Percentiles rank a stretch among this genome's conserved stretches.
phyloP scores from a whole-genome alignment of 2,888 invertebrate genomes.

The Suillia variegata region DNA sequence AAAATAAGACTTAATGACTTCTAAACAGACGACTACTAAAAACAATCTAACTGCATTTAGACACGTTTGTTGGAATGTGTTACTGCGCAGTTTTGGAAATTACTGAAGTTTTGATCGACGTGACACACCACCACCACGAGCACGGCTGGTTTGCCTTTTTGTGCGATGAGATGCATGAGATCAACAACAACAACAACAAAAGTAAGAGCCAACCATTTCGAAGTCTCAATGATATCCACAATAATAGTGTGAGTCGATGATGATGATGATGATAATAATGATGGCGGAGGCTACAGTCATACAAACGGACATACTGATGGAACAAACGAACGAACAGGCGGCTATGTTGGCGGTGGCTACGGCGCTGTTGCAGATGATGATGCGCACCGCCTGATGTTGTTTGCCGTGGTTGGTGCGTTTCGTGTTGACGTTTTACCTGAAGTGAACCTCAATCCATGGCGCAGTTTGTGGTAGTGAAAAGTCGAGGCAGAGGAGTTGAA shows the following conservation, averaged over 20 bases:
- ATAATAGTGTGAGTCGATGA: too few species aligned
- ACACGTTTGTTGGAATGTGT: too few species aligned
- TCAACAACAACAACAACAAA: background rate
- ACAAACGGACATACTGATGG: background rate
- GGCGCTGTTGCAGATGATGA: background rate
- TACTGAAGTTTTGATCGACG: too few species aligned
- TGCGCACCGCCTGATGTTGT: background rate
- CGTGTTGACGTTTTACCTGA: background rate
- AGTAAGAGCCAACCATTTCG: background rate
- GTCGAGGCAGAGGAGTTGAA: background rate
- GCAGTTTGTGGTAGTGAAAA: background rate
- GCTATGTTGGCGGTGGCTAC: background rate
- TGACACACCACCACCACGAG: too few species aligned
- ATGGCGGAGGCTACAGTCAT: background rate
- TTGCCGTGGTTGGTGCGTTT: background rate
- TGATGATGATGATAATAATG: background rate
- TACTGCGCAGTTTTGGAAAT: too few species aligned
- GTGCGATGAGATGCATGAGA: background rate
- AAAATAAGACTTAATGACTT: too few species aligned
- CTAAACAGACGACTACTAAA: too few species aligned
- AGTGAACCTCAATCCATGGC: background rate
- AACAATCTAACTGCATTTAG: too few species aligned
- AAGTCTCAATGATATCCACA: too few species aligned
- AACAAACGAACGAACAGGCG: too few species aligned
- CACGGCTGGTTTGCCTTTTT: too few species aligned